These are phyloP conservation scores for Ctenopoma multispine DNA, from an alignment of 2,797 vertebrate species.

Conservation along the genomic window DNA sequence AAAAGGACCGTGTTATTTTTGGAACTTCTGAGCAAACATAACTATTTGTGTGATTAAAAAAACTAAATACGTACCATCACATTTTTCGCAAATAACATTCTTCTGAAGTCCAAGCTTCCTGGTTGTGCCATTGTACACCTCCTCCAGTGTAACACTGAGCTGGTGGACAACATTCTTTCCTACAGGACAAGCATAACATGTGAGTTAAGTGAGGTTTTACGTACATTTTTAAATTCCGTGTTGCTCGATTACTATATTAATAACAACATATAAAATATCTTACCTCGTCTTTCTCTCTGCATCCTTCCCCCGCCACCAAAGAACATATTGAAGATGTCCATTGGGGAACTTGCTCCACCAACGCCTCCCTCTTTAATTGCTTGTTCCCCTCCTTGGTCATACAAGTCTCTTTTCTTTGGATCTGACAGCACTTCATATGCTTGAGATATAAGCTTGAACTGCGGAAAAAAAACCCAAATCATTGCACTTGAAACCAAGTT, in stretches of 20 bases:
- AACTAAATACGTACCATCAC: slow-evolving; percentile 87
- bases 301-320: slow-evolving; percentile 96
- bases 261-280: slow-evolving; percentile 13
- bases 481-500: not conserved
- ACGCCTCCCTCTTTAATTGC: slow-evolving; percentile 97
- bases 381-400: slow-evolving; percentile 98
- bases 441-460: slow-evolving; percentile 99
- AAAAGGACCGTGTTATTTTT: not conserved
- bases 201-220: not conserved
- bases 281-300: slow-evolving; percentile 95
- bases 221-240: not conserved
- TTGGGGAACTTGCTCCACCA: slow-evolving; percentile 89
- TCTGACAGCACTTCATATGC: slow-evolving; percentile 98
- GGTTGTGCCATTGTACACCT: slow-evolving; percentile 92
- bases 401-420: slow-evolving; percentile 93
- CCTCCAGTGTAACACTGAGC: slow-evolving; percentile 90
- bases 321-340: slow-evolving; percentile 99
- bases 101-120: slow-evolving; percentile 96
- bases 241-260: not conserved
- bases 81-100: slow-evolving; percentile 95
- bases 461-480: slow-evolving; percentile 38
- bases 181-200: slow-evolving; percentile 51
- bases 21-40: not conserved
- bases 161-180: slow-evolving; percentile 97
- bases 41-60: not conserved